Evolutionary conservation across 1,140 invertebrate genomes (phyloP).

Genomic region (Atta colombica): DNA sequence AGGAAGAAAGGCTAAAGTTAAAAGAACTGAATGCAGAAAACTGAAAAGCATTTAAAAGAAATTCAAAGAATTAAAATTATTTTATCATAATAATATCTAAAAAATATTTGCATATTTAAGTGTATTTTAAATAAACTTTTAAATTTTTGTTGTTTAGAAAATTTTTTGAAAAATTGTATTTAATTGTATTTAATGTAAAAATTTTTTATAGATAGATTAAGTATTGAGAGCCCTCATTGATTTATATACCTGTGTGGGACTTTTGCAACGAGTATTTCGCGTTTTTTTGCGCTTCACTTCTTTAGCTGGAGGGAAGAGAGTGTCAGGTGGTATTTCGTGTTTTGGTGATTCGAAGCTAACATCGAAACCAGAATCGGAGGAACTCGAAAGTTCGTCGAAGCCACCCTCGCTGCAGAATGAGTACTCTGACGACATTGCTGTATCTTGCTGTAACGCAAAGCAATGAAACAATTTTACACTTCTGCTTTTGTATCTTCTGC

Average conservation of each 20-base stretch:
- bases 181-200: neutral
- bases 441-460: conserved; percentile 55
- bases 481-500: neutral
- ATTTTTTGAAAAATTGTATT: conserved; percentile 3
- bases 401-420: conserved; percentile 86
- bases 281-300: conserved; percentile 85
- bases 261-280: conserved; percentile 84
- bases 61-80: too few species aligned
- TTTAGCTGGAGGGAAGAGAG: conserved; percentile 78
- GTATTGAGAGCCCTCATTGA: neutral
- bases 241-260: conserved; percentile 85
- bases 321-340: conserved; percentile 80
- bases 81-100: neutral
- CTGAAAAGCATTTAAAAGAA: too few species aligned
- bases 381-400: conserved; percentile 90
- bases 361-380: conserved; percentile 90
- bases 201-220: neutral
- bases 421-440: conserved; percentile 79
- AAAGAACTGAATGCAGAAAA: too few species aligned
- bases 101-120: neutral
- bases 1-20: too few species aligned
- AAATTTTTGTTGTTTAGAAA: neutral
- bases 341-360: conserved; percentile 87
- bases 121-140: neutral
- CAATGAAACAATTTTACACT: neutral